Evolutionary conservation across 2,113 vertebrate genomes (phyloP).

Genomic region (Ondatra zibethicus): DNA sequence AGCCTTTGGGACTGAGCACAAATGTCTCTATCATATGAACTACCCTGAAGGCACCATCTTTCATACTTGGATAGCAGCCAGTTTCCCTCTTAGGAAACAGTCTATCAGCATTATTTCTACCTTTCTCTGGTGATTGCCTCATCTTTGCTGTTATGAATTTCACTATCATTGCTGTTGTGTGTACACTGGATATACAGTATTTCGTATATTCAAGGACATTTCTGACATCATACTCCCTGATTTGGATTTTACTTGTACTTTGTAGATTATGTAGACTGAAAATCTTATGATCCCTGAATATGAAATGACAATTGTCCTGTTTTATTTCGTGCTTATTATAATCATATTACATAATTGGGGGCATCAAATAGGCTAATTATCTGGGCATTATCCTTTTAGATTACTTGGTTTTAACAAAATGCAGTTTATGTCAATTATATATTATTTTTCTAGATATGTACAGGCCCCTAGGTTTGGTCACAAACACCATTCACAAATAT

Average conservation of each 20-base stretch:
- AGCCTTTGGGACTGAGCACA: not conserved
- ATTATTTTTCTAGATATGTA: not conserved
- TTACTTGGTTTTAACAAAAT: conserved; percentile 29
- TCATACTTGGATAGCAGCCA: not conserved
- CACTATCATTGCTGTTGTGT: not conserved
- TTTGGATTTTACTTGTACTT: not conserved
- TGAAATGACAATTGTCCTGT: not conserved
- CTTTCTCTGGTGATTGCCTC: not conserved
- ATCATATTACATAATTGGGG: not conserved
- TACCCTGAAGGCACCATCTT: not conserved
- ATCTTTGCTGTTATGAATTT: not conserved
- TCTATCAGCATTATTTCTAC: not conserved
- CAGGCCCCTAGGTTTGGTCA: too few species aligned
- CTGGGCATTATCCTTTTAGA: not conserved
- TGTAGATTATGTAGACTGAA: not conserved
- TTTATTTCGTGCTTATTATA: conserved; percentile 1
- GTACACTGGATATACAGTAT: not conserved
- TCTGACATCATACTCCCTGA: not conserved
- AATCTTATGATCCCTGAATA: not conserved
- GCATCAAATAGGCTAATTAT: not conserved
- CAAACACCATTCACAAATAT: not conserved
- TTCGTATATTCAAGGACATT: not conserved
- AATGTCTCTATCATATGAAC: not conserved
- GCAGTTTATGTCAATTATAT: not conserved
- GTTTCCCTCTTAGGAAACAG: not conserved